Base-by-base conservation (phyloP, 2,113 vertebrate species). In the Gavia stellata region DNA sequence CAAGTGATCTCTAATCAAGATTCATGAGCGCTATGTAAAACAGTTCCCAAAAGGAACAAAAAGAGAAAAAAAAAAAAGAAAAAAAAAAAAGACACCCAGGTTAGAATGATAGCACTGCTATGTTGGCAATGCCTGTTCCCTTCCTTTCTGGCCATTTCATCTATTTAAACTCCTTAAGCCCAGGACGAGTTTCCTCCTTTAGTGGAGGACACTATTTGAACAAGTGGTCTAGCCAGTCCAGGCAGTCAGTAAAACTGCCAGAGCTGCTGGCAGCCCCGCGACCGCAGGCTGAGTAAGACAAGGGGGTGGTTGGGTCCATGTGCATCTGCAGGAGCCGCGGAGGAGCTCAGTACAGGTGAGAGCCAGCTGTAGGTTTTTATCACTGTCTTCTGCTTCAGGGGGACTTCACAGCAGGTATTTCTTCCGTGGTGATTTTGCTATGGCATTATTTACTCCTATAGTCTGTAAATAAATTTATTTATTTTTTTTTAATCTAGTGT, bases 221-320 rank as follows among this genome's bases (percentile, higher is more conserved):
- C 23, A 58, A 63, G 74, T 14, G 28, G 21, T 10, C 50, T 28
- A 26, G 59, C 19, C 66, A 25, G 45, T 1, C 9, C 6, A 55
- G 55, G 3, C 68, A 33, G 28, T 6, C 15, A 44, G 12, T 29
- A 7, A 20, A 63, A 4, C 40, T n/a, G 42, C 36, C n/a, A 34
- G 40, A 53, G 52, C 21, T 47, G 38, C 2, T 7, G 74, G 45
- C 58, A 67, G 58, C 63, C n/a, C 40, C 2, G 2, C 2, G 8
- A 26, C 21, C 19, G 1, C 45, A 19, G 80, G 66, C 61, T 55
- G 28, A 29, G 34, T 4, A 13, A 45, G 26, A 12, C 21, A 28
- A 52, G 65, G 80, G 25, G 38, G 10, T 3, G 44, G 19, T 20
- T 53, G 3, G 0, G 13, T 4, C 86, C 86, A 4, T 0, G 1